Base-by-base conservation (phyloP, 2,888 invertebrate species). In the Sinelater perroti region DNA sequence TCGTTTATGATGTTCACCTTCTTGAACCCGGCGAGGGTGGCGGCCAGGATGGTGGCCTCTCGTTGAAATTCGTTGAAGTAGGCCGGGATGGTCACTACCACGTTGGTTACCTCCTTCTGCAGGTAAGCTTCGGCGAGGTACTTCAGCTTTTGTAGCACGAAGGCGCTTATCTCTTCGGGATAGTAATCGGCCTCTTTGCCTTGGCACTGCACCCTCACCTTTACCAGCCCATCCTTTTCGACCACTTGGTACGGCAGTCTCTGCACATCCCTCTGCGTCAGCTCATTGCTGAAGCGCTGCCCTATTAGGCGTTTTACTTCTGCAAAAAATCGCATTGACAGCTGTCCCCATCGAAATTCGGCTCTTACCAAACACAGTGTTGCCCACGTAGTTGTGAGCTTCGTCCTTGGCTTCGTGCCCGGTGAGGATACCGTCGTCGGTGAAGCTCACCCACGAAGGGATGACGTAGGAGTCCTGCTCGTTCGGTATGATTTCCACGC, bases 281-380 rank as follows among this genome's bases (percentile, higher is more conserved):
- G 49, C n/a, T 54, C 33, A 24, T 70, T 64, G 10, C 62, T 47
- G 31, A 50, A 69, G 21, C 50, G 61, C 26, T 65, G 64, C 2
- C 71, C 70, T 18, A 70, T 65, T 11, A 70, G 60, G 2, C 70
- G 55, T 57, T 71, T 71, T 4, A 65, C 56, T 44, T 69, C 71
- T 71, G 31, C 24, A 66, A 60, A 6, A 53, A 2, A 24, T 24
- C 16, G 8, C 16, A 30, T 5, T 3, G 6, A 33, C 8, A 3
- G 8, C 6, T 14, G 13, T 30, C 10, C 10, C n/a, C n/a, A n/a
- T n/a, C n/a, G n/a, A n/a, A n/a, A n/a, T n/a, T n/a, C n/a, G 6
- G 7, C 5, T 30, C 56, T 54, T 54, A 62, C 66, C 66, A 13
- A 54, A 58, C 26, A 66, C 46, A 6, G 66, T 61, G 31, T 59